Base-by-base conservation (phyloP, 1,140 invertebrate genomes). In the Eufriesea mexicana region DNA sequence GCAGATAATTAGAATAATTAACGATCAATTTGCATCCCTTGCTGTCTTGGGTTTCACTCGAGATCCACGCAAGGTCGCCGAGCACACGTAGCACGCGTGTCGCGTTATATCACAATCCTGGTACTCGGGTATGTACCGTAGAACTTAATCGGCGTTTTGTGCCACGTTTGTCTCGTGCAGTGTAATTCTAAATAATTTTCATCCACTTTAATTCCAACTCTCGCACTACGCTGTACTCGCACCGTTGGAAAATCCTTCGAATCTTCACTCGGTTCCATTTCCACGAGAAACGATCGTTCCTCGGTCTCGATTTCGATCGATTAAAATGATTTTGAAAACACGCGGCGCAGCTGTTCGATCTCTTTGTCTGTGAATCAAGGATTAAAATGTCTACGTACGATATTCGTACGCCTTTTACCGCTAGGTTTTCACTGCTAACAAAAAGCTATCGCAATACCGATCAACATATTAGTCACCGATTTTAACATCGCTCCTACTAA, bases 81-180 rank as follows among this genome's bases (percentile, higher is more conserved):
- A 83, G 90, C 90, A 92, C 86, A 90, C 73, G 78, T 86, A 79
- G 71, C 76, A 86, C 84, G 83, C 90, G 84, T 92, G 91, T 87
- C 76, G 84, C 81, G 89, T 92, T 92, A 92, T 91, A 92, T 92
- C 90, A 92, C 77, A 51, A 77, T 84, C 61, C 47, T 42, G 74
- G 47, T 66, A 73, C 35, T 23, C 49, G 61, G n/a, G 42, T 66
- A 49, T 23, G 28, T 16, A 62, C 14, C n/a, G 16, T 55, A n/a
- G n/a, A 54, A 51, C 62, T 67, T 49, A 76, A 20, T 64, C 12
- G 1, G 25, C 18, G 28, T 59, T 25, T 59, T 16, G 25, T n/a
- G 10, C n/a, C 14, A 16, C n/a, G 57, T n/a, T 25, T 6, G 57
- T 59, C 10, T 23, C n/a, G 0, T n/a, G 18, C n/a, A 6, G 14